These are phyloP conservation scores for Agrochola lychnidis DNA, from an alignment of 2,888 invertebrate genomes.

Conservation along the genomic window DNA sequence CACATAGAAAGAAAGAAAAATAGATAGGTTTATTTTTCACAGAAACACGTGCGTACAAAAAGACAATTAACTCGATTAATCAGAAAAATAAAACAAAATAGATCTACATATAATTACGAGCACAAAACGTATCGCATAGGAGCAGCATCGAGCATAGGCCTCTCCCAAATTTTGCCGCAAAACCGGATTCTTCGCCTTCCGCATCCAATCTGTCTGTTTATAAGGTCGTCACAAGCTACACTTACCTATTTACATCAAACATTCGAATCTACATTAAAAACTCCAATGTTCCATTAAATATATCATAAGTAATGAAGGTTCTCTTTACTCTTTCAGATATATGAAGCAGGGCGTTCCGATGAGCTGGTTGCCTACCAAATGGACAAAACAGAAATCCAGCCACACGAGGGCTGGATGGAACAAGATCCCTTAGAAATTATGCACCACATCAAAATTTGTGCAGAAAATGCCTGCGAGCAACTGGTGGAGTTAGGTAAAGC, in stretches of 20 bases:
- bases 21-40: neutral
- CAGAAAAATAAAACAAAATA: neutral
- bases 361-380: conserved; percentile 95
- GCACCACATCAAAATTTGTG: conserved; percentile 94
- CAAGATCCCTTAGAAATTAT: conserved; percentile 97
- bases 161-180: neutral
- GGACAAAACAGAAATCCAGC: conserved; percentile 94
- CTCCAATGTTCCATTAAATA: neutral
- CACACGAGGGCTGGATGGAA: conserved; percentile 98
- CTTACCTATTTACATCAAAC: neutral
- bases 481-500: conserved; percentile 90
- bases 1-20: neutral
- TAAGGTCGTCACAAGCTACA: too few relatives aligned
- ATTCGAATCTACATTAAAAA: neutral
- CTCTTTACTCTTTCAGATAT: conserved; percentile 91
- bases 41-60: neutral
- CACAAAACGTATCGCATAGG: neutral
- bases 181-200: neutral
- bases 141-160: neutral
- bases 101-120: neutral
- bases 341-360: conserved; percentile 94
- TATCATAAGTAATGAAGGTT: neutral
- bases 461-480: conserved; percentile 93
- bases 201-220: neutral
- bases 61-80: neutral